A percentile compares a stretch with the other conserved stretches of the same genome.
phyloP scores from a whole-genome alignment of 1,140 invertebrate species.

The Lucilia cuprina region DNA sequence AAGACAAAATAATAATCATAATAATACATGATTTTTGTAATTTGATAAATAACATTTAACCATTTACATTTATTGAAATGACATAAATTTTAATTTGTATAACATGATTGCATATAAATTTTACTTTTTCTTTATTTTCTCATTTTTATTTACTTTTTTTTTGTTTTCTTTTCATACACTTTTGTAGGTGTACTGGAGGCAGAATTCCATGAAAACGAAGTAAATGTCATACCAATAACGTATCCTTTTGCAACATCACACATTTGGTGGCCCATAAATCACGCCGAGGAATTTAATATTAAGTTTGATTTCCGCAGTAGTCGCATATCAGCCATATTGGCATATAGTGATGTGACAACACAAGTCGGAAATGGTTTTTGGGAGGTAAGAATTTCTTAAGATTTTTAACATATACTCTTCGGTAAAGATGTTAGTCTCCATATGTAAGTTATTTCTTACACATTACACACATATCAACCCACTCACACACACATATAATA shows the following conservation, averaged over 20 bases:
- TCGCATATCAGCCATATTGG: constrained; percentile 81
- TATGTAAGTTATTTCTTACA: background rate
- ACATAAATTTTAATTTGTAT: background rate
- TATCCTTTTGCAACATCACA: constrained; percentile 89
- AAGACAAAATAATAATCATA: no score
- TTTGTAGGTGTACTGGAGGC: constrained; percentile 76
- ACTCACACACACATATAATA: background rate
- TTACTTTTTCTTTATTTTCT: background rate
- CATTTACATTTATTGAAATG: background rate
- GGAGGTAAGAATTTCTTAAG: constrained; percentile 74
- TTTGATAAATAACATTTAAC: no score
- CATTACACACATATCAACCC: background rate
- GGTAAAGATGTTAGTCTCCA: background rate
- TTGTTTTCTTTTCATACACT: background rate
- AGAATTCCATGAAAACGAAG: constrained; percentile 82
- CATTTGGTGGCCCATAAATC: constrained; percentile 82
- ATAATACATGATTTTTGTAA: no score
- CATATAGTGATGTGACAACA: constrained; percentile 79
- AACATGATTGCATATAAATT: no score
- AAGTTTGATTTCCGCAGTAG: constrained; percentile 90
- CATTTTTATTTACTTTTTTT: background rate
- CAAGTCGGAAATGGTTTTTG: constrained; percentile 79
- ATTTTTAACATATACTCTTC: background rate
- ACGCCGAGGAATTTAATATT: constrained; percentile 75
- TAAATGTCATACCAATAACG: constrained; percentile 88